phyloP scores from a whole-genome alignment of 2,888 invertebrate genomes.

The Limnephilus rhombicus region DNA sequence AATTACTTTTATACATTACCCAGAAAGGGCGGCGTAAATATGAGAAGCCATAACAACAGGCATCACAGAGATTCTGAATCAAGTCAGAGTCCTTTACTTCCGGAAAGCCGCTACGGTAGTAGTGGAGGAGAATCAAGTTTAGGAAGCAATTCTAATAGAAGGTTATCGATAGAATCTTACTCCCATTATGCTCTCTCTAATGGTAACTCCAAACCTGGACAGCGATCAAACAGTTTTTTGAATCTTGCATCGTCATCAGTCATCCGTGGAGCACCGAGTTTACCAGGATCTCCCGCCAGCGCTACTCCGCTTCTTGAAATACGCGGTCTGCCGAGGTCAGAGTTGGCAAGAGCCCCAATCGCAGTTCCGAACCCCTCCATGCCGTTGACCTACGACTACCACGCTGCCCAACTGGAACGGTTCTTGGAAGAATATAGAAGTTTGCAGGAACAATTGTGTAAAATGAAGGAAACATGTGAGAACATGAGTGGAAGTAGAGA shows the following conservation, averaged over 20 bases:
- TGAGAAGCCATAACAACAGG: conserved; percentile 60
- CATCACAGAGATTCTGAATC: conserved; percentile 76
- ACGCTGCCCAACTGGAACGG: conserved; percentile 87
- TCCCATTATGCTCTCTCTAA: conserved; percentile 70
- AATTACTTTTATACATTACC: conserved; percentile 84
- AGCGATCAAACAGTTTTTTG: conserved; percentile 84
- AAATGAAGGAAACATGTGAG: conserved; percentile 89
- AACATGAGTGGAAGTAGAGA: conserved; percentile 72
- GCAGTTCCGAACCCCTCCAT: conserved; percentile 73
- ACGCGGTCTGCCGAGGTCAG: conserved; percentile 74
- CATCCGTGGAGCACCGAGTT: conserved; percentile 77
- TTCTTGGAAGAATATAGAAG: conserved; percentile 89
- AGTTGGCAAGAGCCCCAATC: conserved; percentile 73
- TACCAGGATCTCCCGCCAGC: conserved; percentile 83
- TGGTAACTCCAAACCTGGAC: conserved; percentile 71
- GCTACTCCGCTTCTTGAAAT: conserved; percentile 82
- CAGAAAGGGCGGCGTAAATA: conserved; percentile 69
- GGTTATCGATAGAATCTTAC: conserved; percentile 76
- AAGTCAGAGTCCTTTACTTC: conserved; percentile 85
- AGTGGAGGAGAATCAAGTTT: conserved; percentile 83
- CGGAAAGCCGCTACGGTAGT: conserved; percentile 84
- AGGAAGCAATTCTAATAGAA: conserved; percentile 73
- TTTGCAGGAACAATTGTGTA: conserved; percentile 86
- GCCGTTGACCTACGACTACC: conserved; percentile 84
- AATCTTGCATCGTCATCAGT: conserved; percentile 79